phyloP scores from a whole-genome alignment of 2,888 invertebrate genomes.

The Argynnis bischoffii region DNA sequence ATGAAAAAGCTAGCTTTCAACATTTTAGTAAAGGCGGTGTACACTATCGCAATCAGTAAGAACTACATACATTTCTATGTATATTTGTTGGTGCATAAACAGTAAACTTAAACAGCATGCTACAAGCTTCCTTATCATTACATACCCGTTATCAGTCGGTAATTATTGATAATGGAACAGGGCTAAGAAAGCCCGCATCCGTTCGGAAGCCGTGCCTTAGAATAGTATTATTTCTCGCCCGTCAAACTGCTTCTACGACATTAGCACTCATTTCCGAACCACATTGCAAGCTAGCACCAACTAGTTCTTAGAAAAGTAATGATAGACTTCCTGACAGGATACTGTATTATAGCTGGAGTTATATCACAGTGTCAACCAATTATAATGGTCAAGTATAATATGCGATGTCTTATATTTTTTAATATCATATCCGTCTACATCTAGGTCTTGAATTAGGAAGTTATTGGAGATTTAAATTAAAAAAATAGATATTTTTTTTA shows the following conservation, averaged over 20 bases:
- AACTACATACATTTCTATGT: neutral
- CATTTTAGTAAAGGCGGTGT: neutral
- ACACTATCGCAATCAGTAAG: neutral
- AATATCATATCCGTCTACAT: slow-evolving; percentile 15
- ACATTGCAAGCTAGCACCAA: slow-evolving; percentile 59
- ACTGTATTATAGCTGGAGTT: slow-evolving; percentile 40
- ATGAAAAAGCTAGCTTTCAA: no score
- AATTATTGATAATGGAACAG: slow-evolving; percentile 44
- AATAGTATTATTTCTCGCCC: slow-evolving; percentile 40
- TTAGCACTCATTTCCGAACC: slow-evolving; percentile 56
- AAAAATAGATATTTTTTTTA: no score
- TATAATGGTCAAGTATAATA: slow-evolving; percentile 33
- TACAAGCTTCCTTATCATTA: slow-evolving; percentile 38
- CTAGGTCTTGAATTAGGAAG: neutral
- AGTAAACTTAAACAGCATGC: slow-evolving; percentile 13
- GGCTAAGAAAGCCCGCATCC: slow-evolving; percentile 49
- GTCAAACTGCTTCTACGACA: slow-evolving; percentile 33
- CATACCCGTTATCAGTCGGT: slow-evolving; percentile 39
- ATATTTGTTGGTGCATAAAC: slow-evolving; percentile 22
- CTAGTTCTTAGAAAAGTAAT: slow-evolving; percentile 39
- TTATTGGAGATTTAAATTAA: neutral
- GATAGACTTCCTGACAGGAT: slow-evolving; percentile 42
- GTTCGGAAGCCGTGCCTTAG: slow-evolving; percentile 43
- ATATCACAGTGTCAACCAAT: slow-evolving; percentile 40
- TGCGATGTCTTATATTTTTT: slow-evolving; percentile 26